phyloP scores from a whole-genome alignment of 2,888 invertebrate genomes.

The Drosophila multiciliata region DNA sequence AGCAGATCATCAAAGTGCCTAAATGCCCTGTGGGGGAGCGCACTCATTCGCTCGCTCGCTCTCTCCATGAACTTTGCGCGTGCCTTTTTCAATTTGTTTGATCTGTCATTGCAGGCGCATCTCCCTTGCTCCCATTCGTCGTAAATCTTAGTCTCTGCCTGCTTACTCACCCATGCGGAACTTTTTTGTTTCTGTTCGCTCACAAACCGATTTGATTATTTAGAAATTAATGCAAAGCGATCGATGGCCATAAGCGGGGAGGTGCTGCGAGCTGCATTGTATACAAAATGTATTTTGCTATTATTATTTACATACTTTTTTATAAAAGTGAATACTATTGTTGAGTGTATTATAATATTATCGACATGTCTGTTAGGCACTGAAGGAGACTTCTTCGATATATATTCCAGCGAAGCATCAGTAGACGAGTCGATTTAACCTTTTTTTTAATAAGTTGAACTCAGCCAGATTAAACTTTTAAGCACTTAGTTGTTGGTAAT shows the following conservation, averaged over 20 bases:
- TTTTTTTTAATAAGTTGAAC: neutral
- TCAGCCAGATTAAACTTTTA: slow-evolving; percentile 11
- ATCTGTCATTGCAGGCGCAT: slow-evolving; percentile 52
- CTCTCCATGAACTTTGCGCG: slow-evolving; percentile 51
- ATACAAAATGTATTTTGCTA: slow-evolving; percentile 20
- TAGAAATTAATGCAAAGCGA: slow-evolving; percentile 44
- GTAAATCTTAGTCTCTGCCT: slow-evolving; percentile 1
- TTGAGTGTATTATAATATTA: neutral
- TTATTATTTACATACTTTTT: slow-evolving; percentile 15
- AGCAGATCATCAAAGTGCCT: slow-evolving; percentile 28
- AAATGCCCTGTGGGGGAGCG: slow-evolving; percentile 8
- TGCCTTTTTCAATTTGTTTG: slow-evolving; percentile 54
- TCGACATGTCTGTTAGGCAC: neutral
- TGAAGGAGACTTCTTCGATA: neutral
- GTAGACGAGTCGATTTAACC: neutral
- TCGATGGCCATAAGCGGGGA: neutral
- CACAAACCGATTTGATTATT: slow-evolving; percentile 42
- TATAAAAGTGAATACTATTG: slow-evolving; percentile 1
- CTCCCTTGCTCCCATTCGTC: slow-evolving; percentile 11
- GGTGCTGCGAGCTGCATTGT: slow-evolving; percentile 9
- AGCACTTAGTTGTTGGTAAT: slow-evolving; percentile 29
- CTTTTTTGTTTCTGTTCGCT: slow-evolving; percentile 8
- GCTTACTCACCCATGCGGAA: slow-evolving; percentile 10
- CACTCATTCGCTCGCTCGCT: slow-evolving; percentile 1
- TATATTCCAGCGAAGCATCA: neutral